These are phyloP conservation scores for Oryzias melastigma DNA, from an alignment of 2,113 vertebrate species.

Conservation along the genomic window DNA sequence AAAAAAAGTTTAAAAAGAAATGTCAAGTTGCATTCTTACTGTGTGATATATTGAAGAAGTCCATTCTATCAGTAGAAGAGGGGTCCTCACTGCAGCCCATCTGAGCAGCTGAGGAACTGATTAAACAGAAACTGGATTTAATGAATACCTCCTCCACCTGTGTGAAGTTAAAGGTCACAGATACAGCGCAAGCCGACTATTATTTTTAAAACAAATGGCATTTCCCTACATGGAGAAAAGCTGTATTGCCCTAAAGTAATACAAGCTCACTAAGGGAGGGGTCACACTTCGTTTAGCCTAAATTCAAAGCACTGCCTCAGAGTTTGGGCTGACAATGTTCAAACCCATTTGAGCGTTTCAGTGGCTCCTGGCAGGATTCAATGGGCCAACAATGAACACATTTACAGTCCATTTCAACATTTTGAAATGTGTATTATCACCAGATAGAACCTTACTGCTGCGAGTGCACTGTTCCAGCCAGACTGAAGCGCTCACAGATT, in stretches of 20 bases:
- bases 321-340: not conserved
- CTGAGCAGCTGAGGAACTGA: too few species aligned
- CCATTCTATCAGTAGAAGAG: too few species aligned
- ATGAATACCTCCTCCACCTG: constrained; percentile 2
- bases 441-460: constrained; percentile 1
- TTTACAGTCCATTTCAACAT: constrained; percentile 2
- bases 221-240: constrained; percentile 14
- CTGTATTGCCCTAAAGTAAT: not conserved
- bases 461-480: not conserved
- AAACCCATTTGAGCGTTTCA: not conserved
- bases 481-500: not conserved
- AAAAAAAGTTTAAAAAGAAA: too few species aligned
- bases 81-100: too few species aligned
- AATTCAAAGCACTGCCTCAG: not conserved
- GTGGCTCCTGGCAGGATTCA: not conserved
- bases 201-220: constrained; percentile 34
- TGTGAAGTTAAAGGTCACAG: constrained; percentile 14
- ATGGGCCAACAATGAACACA: not conserved
- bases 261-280: constrained; percentile 6
- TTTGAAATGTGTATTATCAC: not conserved
- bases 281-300: constrained; percentile 6
- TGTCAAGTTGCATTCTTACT: too few species aligned
- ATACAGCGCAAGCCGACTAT: constrained; percentile 14
- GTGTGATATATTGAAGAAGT: too few species aligned
- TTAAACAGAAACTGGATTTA: too few species aligned